Evolutionary conservation across 35 echinoderm and acorn worm genomes (phyloP).

Genomic region (Apostichopus californicus): DNA sequence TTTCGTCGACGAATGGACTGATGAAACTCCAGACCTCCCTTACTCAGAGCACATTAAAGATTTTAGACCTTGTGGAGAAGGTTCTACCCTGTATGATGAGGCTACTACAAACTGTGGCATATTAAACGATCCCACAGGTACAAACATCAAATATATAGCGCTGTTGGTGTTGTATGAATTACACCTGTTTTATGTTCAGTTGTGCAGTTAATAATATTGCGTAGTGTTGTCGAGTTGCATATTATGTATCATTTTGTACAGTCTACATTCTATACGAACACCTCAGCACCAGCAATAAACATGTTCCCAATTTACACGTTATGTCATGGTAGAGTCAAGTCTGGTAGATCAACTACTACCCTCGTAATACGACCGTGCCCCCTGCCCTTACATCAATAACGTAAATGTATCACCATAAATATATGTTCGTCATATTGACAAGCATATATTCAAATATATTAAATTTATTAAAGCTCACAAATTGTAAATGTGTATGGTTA

Average conservation of each 20-base stretch:
- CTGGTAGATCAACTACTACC: background rate
- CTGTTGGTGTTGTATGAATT: background rate
- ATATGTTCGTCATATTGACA: too few relatives aligned
- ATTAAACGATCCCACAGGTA: conserved; percentile 17
- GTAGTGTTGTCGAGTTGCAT: too few relatives aligned
- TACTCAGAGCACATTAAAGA: conserved; percentile 11
- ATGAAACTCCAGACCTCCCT: background rate
- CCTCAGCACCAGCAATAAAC: too few relatives aligned
- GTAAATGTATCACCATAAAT: too few relatives aligned
- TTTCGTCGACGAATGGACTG: background rate
- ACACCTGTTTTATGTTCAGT: background rate
- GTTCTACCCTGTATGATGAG: background rate
- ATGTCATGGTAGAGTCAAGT: too few relatives aligned
- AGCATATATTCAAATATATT: too few relatives aligned
- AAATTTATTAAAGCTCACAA: too few relatives aligned
- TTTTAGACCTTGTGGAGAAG: conserved; percentile 1
- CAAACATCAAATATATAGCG: background rate
- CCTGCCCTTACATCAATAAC: too few relatives aligned
- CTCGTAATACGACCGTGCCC: too few relatives aligned
- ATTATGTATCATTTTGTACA: too few relatives aligned
- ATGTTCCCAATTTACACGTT: too few relatives aligned
- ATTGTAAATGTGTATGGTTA: background rate
- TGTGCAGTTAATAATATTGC: background rate
- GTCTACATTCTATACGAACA: too few relatives aligned
- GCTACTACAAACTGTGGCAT: background rate